Percentiles rank a stretch among this genome's conserved stretches.
phyloP scores from a whole-genome alignment of 2,797 vertebrate species.

The Anguilla marmorata region DNA sequence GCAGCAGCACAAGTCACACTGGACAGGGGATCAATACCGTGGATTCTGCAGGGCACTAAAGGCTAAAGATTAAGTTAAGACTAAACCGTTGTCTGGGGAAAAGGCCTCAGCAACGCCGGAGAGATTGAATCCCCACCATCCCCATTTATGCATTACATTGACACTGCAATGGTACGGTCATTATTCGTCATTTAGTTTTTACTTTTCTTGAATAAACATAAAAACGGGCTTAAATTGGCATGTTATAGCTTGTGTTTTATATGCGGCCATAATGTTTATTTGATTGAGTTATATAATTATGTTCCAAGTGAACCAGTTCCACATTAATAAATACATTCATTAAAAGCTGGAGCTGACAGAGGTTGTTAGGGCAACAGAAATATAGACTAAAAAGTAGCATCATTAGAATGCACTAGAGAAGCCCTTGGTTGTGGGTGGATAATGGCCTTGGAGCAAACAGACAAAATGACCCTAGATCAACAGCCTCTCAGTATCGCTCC shows the following conservation, averaged over 20 bases:
- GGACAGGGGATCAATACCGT: constrained; percentile 18
- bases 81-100: not conserved
- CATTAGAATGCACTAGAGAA: constrained; percentile 2
- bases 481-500: not conserved
- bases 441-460: constrained; percentile 37
- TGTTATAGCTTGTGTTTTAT: not conserved
- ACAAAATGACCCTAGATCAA: constrained; percentile 19
- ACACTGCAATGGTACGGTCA: not conserved
- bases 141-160: not conserved
- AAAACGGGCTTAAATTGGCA: not conserved
- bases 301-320: not conserved
- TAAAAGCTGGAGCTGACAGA: not conserved
- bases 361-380: constrained; percentile 15
- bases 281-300: constrained; percentile 10
- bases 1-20: not conserved
- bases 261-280: not conserved
- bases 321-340: constrained; percentile 5
- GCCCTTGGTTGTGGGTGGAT: constrained; percentile 43
- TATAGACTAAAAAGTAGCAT: not conserved
- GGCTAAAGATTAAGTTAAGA: constrained; percentile 17
- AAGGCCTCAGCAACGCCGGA: not conserved
- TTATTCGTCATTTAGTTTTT: not conserved
- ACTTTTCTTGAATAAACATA: too few relatives aligned
- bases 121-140: not conserved
- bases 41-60: constrained; percentile 5